phyloP scores from a whole-genome alignment of 2,797 vertebrate genomes.

The Brachyalestes nurse region DNA sequence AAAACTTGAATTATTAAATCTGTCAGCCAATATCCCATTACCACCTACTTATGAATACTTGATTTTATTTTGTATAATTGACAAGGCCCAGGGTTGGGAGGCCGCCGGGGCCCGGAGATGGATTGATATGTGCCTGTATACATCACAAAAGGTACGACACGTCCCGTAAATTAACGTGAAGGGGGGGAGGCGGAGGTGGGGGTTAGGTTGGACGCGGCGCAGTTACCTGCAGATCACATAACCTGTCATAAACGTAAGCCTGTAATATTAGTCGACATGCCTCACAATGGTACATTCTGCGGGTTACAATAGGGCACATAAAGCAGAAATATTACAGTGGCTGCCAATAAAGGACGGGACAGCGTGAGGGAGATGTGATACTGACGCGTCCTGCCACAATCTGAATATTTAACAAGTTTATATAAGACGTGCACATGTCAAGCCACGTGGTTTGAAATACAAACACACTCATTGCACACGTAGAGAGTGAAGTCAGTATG shows the following conservation, averaged over 20 bases:
- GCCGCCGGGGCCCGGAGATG: conserved; percentile 83
- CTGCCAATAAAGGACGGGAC: conserved; percentile 56
- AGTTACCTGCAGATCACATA: conserved; percentile 64
- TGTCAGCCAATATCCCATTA: conserved; percentile 89
- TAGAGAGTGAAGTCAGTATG: neutral
- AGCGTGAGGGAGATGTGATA: conserved; percentile 58
- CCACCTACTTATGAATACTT: conserved; percentile 94
- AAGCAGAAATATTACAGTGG: conserved; percentile 58
- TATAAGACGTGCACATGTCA: conserved; percentile 28
- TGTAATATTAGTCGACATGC: conserved; percentile 62
- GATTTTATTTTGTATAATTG: conserved; percentile 96
- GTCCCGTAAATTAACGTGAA: conserved; percentile 71
- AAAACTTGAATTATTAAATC: conserved; percentile 97
- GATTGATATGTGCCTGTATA: conserved; percentile 63
- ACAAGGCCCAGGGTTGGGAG: conserved; percentile 78
- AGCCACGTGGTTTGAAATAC: neutral
- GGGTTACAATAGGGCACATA: conserved; percentile 30
- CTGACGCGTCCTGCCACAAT: conserved; percentile 53
- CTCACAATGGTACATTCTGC: conserved; percentile 39
- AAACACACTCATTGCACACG: neutral
- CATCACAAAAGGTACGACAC: conserved; percentile 68
- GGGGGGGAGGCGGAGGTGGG: conserved; percentile 6
- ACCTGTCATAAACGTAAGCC: conserved; percentile 70
- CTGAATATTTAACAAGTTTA: conserved; percentile 76
- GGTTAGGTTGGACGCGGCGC: conserved; percentile 46